Conservation (phyloP, 2,797 vertebrate genomes). For the Acanthurus leucopareius region DNA sequence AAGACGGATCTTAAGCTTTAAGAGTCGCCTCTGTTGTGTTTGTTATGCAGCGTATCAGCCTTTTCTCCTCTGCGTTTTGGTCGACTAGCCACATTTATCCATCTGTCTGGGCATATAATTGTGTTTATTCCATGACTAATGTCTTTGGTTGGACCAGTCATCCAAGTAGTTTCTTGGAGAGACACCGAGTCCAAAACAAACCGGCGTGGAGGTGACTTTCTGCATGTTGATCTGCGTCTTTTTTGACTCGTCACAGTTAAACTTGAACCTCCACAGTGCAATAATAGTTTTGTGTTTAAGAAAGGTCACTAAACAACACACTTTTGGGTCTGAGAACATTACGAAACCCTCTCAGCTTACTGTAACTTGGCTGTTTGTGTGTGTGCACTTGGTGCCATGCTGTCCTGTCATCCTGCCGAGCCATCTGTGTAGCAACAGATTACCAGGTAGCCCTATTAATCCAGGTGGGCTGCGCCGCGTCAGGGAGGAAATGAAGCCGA, state of each 20-base stretch:
- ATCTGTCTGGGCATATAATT: conserved; percentile 5
- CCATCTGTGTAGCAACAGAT: conserved; percentile 78
- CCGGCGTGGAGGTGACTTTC: conserved; percentile 26
- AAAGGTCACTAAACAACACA: conserved; percentile 1
- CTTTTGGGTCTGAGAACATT: conserved; percentile 41
- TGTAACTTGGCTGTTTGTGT: conserved; percentile 52
- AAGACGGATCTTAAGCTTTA: not conserved
- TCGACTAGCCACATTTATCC: conserved; percentile 23
- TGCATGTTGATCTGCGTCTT: not conserved
- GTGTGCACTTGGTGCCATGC: conserved; percentile 14
- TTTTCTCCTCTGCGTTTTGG: not conserved
- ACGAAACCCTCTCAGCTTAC: conserved; percentile 28
- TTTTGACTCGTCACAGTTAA: conserved; percentile 30
- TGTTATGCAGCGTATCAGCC: not conserved
- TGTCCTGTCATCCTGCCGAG: conserved; percentile 60
- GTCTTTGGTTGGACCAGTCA: conserved; percentile 17
- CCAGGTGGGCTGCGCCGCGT: conserved; percentile 63
- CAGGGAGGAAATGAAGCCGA: conserved; percentile 70
- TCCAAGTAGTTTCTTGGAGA: conserved; percentile 16
- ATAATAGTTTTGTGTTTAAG: not conserved
- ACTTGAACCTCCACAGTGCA: not conserved
- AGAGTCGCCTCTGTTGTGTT: not conserved
- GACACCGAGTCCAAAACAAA: conserved; percentile 13
- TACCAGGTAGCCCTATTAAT: conserved; percentile 76
- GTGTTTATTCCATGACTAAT: conserved; percentile 36